Conservation (phyloP, 2,888 invertebrate genomes). For the Caenorhabditis becei region DNA sequence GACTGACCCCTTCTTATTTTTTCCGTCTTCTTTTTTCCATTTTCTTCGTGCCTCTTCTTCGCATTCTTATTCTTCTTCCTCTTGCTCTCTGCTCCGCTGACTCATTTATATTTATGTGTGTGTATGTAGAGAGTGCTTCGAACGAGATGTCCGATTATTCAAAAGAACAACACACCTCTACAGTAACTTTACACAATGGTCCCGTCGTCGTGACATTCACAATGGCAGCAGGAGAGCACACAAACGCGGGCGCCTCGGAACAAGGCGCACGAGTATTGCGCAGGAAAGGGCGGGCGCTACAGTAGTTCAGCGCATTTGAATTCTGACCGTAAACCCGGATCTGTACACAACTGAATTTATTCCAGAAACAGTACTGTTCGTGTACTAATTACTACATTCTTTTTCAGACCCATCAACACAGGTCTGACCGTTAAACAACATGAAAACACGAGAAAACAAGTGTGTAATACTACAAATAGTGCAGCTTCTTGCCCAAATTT, state of each 20-base stretch:
- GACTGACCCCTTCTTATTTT: constrained; percentile 28
- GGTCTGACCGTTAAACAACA: background rate
- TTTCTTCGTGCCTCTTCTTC: background rate
- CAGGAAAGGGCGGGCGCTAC: no score
- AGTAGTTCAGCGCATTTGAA: background rate
- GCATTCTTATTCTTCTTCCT: constrained; percentile 5
- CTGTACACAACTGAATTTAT: no score
- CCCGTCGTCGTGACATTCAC: constrained; percentile 20
- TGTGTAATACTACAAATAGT: constrained; percentile 7
- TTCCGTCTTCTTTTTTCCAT: background rate
- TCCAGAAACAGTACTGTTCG: background rate
- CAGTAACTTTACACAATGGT: constrained; percentile 25
- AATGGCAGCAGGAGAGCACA: constrained; percentile 15
- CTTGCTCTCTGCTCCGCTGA: constrained; percentile 1
- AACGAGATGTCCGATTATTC: constrained; percentile 3
- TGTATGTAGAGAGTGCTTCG: constrained; percentile 4
- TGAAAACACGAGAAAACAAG: constrained; percentile 5
- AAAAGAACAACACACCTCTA: constrained; percentile 1
- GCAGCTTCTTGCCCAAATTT: background rate
- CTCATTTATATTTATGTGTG: constrained; percentile 13
- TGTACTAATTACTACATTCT: background rate
- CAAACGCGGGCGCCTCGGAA: background rate
- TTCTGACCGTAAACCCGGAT: no score
- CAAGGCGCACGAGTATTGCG: background rate
- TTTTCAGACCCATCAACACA: background rate